phyloP scores from a whole-genome alignment of 2,888 invertebrate species.

The Zeuzera pyrina region DNA sequence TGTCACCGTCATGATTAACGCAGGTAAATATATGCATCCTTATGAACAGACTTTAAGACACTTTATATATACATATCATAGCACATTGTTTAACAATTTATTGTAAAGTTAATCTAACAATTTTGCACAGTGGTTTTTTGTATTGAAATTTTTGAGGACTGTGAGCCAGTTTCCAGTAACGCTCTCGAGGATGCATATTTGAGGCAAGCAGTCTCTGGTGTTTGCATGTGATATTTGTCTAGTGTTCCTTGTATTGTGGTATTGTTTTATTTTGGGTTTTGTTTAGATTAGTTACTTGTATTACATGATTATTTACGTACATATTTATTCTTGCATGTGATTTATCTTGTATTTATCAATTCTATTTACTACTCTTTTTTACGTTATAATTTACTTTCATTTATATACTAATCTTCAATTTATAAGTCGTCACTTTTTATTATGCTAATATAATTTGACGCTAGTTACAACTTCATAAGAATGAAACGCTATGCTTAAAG shows the following conservation, averaged over 20 bases:
- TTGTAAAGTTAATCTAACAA: conserved; percentile 56
- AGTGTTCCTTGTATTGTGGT: conserved; percentile 9
- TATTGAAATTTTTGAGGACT: conserved; percentile 42
- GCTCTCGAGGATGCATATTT: conserved; percentile 67
- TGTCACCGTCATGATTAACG: conserved; percentile 89
- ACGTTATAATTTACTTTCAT: too few relatives aligned
- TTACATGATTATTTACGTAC: too few relatives aligned
- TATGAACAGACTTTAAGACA: conserved; percentile 36
- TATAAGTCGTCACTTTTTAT: too few relatives aligned
- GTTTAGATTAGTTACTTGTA: too few relatives aligned
- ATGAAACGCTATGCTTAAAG: too few relatives aligned
- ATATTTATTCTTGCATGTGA: too few relatives aligned
- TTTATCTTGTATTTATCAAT: too few relatives aligned
- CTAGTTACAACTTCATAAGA: too few relatives aligned
- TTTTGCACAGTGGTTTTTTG: conserved; percentile 64
- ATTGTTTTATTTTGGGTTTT: too few relatives aligned
- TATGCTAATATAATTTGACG: too few relatives aligned
- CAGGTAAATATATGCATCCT: conserved; percentile 75
- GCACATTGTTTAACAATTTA: conserved; percentile 29
- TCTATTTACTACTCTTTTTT: too few relatives aligned
- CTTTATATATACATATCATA: conserved; percentile 15
- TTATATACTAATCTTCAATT: too few relatives aligned
- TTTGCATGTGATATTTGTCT: conserved; percentile 34
- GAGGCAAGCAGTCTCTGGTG: conserved; percentile 60
- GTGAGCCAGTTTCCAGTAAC: conserved; percentile 42